phyloP scores from a whole-genome alignment of 1,140 invertebrate species.

The Drosophila auraria region DNA sequence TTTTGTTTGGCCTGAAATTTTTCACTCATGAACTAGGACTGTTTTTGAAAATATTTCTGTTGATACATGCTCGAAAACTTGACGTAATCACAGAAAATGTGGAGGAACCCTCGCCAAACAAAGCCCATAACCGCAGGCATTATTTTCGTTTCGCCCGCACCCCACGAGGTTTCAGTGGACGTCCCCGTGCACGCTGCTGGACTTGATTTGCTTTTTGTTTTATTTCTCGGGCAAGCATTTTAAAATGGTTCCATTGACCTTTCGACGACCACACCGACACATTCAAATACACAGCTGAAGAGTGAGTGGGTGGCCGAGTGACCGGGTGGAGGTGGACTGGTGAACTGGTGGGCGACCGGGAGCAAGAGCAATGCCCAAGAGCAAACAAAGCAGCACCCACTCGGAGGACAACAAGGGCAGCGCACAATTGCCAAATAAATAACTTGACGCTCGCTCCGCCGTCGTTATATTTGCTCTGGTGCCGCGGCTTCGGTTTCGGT shows the following conservation, averaged over 20 bases:
- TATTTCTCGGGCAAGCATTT: constrained; percentile 49
- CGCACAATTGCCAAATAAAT: constrained; percentile 81
- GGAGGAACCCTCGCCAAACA: constrained; percentile 6
- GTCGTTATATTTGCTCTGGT: constrained; percentile 75
- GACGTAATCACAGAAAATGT: constrained; percentile 18
- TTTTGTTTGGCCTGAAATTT: background rate
- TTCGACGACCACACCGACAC: constrained; percentile 55
- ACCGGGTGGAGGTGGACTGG: background rate
- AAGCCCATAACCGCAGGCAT: constrained; percentile 40
- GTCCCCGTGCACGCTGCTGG: constrained; percentile 20
- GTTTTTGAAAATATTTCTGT: background rate
- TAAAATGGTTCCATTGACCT: constrained; percentile 81
- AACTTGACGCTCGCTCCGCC: constrained; percentile 69
- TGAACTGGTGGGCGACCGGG: constrained; percentile 6
- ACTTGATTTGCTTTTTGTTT: constrained; percentile 45
- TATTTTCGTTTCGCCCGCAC: constrained; percentile 20
- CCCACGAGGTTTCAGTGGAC: constrained; percentile 19
- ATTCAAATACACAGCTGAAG: constrained; percentile 43
- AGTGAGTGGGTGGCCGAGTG: constrained; percentile 19
- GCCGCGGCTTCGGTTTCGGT: constrained; percentile 34
- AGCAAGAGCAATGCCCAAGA: constrained; percentile 61
- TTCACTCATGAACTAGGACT: background rate
- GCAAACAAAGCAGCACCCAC: constrained; percentile 67
- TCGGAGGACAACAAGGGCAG: constrained; percentile 75
- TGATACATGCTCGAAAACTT: constrained; percentile 29